Conservation (phyloP, 2,888 invertebrate genomes). For the Escarpia spicata region DNA sequence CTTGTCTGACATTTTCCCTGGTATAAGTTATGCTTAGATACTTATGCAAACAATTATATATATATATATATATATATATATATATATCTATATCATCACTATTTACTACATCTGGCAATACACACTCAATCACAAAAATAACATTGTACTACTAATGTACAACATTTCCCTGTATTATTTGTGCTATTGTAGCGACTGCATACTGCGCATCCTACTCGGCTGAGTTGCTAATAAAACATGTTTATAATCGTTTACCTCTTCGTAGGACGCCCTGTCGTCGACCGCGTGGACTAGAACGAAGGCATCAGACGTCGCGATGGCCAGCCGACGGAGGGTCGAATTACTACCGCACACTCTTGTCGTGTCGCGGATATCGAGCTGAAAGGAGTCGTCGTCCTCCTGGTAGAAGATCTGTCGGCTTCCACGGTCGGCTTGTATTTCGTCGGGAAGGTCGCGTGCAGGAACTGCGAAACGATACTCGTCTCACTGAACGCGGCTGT, state of each 20-base stretch:
- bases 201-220: no score
- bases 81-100: no score
- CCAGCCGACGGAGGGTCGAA: slow-evolving; percentile 91
- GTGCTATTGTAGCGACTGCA: no score
- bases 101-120: no score
- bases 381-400: slow-evolving; percentile 74
- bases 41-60: no score
- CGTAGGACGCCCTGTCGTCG: slow-evolving; percentile 54
- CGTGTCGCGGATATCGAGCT: slow-evolving; percentile 93
- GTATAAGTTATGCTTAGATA: no score
- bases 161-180: no score
- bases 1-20: no score
- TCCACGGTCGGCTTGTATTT: slow-evolving; percentile 96
- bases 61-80: no score
- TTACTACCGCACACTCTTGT: slow-evolving; percentile 88
- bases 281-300: slow-evolving; percentile 87
- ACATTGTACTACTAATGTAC: no score
- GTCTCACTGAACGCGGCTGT: slow-evolving; percentile 92
- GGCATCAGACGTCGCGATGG: slow-evolving; percentile 94
- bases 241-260: slow-evolving; percentile 41
- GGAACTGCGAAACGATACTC: slow-evolving; percentile 89
- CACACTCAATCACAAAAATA: no score
- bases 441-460: slow-evolving; percentile 86
- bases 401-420: slow-evolving; percentile 82
- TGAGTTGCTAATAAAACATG: no score